Evolutionary conservation across 2,797 vertebrate genomes (phyloP).

Genomic region (Cossypha polioptera): DNA sequence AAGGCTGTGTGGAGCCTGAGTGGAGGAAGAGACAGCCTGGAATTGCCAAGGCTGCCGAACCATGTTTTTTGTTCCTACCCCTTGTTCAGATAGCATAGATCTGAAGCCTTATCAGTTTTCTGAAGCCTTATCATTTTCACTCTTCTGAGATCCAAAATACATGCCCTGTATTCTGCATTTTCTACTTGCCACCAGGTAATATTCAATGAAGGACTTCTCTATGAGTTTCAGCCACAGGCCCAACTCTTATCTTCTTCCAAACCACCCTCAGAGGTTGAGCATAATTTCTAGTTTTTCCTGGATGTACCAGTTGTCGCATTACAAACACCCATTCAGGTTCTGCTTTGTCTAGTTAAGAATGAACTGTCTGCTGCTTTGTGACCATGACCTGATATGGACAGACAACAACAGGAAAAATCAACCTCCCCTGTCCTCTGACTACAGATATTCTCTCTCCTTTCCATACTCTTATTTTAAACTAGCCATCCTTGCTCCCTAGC

Average conservation of each 20-base stretch:
- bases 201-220: not conserved
- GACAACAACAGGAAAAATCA: not conserved
- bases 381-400: not conserved
- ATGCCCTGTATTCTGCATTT: not conserved
- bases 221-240: not conserved
- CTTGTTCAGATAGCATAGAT: not conserved
- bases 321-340: not conserved
- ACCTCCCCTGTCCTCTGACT: not conserved
- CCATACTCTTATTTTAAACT: not conserved
- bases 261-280: fast-evolving
- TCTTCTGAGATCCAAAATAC: not conserved
- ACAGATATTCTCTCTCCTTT: not conserved
- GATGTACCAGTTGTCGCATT: not conserved
- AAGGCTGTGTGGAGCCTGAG: not conserved
- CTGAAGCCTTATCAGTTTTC: not conserved
- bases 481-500: not conserved
- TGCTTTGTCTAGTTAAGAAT: not conserved
- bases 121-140: not conserved
- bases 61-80: not conserved
- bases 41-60: not conserved
- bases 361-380: not conserved
- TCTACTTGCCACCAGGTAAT: not conserved
- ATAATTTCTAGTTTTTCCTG: not conserved
- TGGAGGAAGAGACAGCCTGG: not conserved
- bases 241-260: not conserved